Evolutionary conservation across 2,113 vertebrate genomes (phyloP), one percentile per base, ranked within the genome.

Genomic region (Hemichromis elongatus): DNA sequence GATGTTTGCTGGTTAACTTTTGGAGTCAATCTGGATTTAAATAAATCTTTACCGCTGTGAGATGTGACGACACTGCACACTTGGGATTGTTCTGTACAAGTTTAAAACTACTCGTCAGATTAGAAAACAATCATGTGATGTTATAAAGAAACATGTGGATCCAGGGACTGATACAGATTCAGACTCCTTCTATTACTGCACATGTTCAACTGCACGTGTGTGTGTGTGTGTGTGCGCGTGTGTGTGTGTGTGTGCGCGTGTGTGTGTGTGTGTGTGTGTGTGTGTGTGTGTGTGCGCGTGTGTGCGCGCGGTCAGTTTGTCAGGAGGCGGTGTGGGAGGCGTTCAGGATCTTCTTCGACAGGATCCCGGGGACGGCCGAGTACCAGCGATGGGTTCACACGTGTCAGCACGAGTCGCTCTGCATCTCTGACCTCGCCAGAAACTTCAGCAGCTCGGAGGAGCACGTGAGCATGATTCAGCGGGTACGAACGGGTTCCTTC

Each of bases 301-400:
- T 9, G 35, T 37, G 35, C 3, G 35, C 3, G 35, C 9, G 30
- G 6, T 63, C 94, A 99, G 97, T 98, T n/a, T 99, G 98, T 89
- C 99, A 99, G 95, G 98, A 99, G 94, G 97, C 96, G 0, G 97
- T 98, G 19, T 99, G 98, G 98, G 97, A 99, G 95, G 98, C 98
- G 2, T 98, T 98, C 86, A 95, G 97, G 83, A 97, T 99, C 93
- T 99, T 99, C 95, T 93, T 97, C 79, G 97, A 98, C 95, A 94
- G 97, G 61, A 98, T 99, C 92, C 98, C 98, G 4, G 97, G 97
- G 47, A 96, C 96, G 5, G 88, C 89, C 0, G 98, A 99, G 92
- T 98, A 98, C 92, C 97, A 98, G 93, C 90, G 91, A 59, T 99
- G 98, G 98, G 97, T 99, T 66, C 96, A 95, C 83, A 87, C 93